Base-by-base conservation (phyloP, 2,797 vertebrate genomes). In the Menidia menidia region DNA sequence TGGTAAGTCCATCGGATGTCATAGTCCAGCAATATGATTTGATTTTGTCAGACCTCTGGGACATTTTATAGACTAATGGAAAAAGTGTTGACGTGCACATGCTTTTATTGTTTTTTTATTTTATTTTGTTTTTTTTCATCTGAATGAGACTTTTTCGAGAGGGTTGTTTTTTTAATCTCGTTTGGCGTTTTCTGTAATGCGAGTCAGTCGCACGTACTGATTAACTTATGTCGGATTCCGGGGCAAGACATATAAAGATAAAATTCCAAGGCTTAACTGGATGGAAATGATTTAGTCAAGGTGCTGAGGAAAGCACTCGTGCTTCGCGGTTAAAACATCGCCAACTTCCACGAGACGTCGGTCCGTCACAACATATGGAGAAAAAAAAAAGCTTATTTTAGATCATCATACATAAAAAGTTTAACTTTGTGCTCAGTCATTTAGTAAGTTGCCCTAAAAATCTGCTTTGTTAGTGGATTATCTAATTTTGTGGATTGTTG, bases 401-500 rank as follows among this genome's bases (percentile, higher is more conserved):
- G 25, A 25, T 25, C 68, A 59, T 78, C 65, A 63, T 71, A 53
- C 53, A 68, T 14, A 4, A 47, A 30, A 65, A 66, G 80, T 59
- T 55, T 71, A 61, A 75, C 53, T 69, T 60, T 61, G 39, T 61
- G 56, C 2, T 61, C 63, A 50, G 35, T 52, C 70, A 82, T 45
- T 87, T 59, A 77, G 75, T 42, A 56, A 60, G 25, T 61, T 61
- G 69, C 30, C 74, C 73, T 66, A 65, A 71, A 81, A 25, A 81
- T 83, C 53, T 31, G 31, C 60, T 86, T 89, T 64, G 84, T 87
- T 89, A 70, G 69, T 43, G 75, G 78, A 82, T 91, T 83, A 81
- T 84, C 62, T 53, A 84, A 69, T 86, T 86, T 73, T 67, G 72
- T 41, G 55, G 54, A 60, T 66, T 75, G 64, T 68, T 7, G 2